Evolutionary conservation across 2,888 invertebrate genomes (phyloP), one percentile per base, ranked within the genome.

Genomic region (Pristionchus mayeri): DNA sequence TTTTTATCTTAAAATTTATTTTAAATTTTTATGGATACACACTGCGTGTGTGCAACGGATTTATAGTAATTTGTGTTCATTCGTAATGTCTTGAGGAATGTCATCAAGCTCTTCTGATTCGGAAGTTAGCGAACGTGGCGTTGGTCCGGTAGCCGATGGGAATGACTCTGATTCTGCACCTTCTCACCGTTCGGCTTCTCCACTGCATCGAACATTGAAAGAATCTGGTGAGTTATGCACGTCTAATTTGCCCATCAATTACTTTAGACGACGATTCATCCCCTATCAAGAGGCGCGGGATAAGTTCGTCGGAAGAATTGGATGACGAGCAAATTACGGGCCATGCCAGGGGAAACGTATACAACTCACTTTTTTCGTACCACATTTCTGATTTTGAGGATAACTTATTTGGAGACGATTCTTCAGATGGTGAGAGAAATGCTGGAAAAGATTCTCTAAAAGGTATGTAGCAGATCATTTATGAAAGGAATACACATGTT

Each of bases 141-240:
- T 44, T 6, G 76, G 76, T 7, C 67, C 67, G 24, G 44, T 40
- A 48, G 76, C 13, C 2, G 48, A 44, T 9, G 79, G 54, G 6
- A 34, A 60, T n/a, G 81, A 81, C 21, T 81, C 81, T 13, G 81
- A 81, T 34, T 81, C 81, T 16, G 81, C 81, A 24, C 81, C 81
- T 40, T 81, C 81, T 40, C 81, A 81, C 44, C 81, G 81, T 18
- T 81, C 60, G 4, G 30, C 16, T 13, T 60, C 81, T 16, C 81
- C 81, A 0, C 60, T 40, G 21, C 76, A 44, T 44, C n/a, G 37
- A 67, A 7, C 11, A 67, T 13, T 37, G 18, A 37, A n/a, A 40
- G 67, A 37, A 2, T 67, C 37, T 34, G 37, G 67, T 63, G 21
- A 30, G 60, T 60, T 24, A 0, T 2, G 9, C 3, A 9, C 4